Percentiles rank a stretch among this genome's conserved stretches.
phyloP scores from a whole-genome alignment of 2,797 vertebrate genomes.

The Danio aesculapii region DNA sequence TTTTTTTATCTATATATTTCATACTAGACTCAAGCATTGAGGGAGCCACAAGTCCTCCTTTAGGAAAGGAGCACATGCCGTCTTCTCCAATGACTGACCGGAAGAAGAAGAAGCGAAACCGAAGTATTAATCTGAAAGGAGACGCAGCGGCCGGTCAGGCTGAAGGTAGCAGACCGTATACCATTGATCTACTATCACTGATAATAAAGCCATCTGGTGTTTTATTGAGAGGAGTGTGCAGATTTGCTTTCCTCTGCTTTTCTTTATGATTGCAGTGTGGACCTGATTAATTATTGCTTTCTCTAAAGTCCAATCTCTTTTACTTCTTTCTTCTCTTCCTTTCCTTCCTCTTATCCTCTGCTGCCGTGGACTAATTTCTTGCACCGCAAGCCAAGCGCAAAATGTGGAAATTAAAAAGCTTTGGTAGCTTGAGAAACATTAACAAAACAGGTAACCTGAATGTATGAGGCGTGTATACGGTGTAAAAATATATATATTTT shows the following conservation, averaged over 20 bases:
- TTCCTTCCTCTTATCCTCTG: conserved; percentile 58
- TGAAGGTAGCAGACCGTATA: conserved; percentile 84
- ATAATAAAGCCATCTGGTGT: neutral
- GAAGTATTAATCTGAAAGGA: conserved; percentile 91
- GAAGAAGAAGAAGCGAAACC: conserved; percentile 95
- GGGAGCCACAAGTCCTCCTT: conserved; percentile 74
- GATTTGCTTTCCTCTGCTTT: conserved; percentile 17
- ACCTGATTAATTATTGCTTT: conserved; percentile 23
- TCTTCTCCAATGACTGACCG: conserved; percentile 89
- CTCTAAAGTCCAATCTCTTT: conserved; percentile 39
- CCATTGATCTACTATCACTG: neutral
- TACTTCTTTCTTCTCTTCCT: conserved; percentile 50
- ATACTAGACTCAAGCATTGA: conserved; percentile 74
- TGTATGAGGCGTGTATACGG: conserved; percentile 18
- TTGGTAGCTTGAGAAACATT: conserved; percentile 99
- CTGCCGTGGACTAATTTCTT: conserved; percentile 70
- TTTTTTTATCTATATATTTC: neutral
- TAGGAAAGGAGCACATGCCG: conserved; percentile 84
- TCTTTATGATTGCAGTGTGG: conserved; percentile 11
- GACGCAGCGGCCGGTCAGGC: conserved; percentile 89
- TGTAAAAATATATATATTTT: too few species aligned
- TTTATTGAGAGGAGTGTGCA: neutral
- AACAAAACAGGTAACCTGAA: conserved; percentile 96
- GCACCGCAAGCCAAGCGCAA: conserved; percentile 94
- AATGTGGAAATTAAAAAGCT: conserved; percentile 99